These are phyloP conservation scores for Orycteropus afer DNA, from an alignment of 2,113 vertebrate species.

Conservation along the genomic window DNA sequence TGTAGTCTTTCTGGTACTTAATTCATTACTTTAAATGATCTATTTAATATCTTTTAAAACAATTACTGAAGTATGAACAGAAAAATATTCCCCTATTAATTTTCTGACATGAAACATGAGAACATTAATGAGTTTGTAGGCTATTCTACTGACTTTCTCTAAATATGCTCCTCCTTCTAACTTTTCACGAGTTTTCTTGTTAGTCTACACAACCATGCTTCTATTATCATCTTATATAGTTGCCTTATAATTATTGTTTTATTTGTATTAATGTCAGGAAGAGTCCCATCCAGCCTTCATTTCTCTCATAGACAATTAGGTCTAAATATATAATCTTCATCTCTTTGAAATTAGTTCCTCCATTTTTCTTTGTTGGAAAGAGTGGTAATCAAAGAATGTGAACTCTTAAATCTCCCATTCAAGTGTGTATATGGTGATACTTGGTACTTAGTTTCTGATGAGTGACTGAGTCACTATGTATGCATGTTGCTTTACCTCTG, in stretches of 20 bases:
- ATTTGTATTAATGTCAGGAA: neutral
- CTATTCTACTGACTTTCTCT: neutral
- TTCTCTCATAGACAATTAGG: neutral
- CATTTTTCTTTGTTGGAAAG: neutral
- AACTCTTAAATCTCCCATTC: neutral
- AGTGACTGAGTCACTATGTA: neutral
- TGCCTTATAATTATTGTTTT: neutral
- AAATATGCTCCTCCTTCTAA: neutral
- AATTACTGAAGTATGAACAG: neutral
- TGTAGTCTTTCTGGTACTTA: neutral
- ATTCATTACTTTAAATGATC: neutral
- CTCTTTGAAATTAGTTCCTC: neutral
- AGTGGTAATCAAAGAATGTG: neutral
- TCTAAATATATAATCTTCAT: neutral
- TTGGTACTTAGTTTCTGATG: neutral
- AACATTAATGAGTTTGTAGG: neutral
- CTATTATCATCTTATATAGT: neutral
- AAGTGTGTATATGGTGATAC: neutral
- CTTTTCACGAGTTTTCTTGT: neutral
- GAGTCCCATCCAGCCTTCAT: neutral
- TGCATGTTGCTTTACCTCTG: neutral
- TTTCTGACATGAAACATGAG: neutral
- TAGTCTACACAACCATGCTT: neutral
- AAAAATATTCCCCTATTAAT: neutral
- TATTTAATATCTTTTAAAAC: neutral